Evolutionary conservation across 2,113 vertebrate genomes (phyloP).

Genomic region (Promerops cafer): DNA sequence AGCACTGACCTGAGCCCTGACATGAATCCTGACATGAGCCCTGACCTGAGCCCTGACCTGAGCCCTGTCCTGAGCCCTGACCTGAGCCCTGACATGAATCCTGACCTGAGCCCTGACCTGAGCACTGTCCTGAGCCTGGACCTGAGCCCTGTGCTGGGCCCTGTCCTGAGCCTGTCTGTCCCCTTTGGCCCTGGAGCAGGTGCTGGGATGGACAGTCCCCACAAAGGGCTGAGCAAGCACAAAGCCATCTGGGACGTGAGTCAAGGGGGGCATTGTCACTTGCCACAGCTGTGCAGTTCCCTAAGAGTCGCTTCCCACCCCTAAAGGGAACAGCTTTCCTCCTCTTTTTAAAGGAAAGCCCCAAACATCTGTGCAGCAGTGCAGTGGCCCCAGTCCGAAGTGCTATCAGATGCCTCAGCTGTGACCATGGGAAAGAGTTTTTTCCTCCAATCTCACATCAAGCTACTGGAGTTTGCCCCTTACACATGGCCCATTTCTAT

Average conservation of each 20-base stretch:
- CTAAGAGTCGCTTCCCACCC: fast-evolving
- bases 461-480: neutral
- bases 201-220: neutral
- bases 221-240: neutral
- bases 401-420: neutral
- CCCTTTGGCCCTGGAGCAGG: neutral
- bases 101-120: neutral
- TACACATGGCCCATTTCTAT: neutral
- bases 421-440: neutral
- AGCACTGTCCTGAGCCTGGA: neutral
- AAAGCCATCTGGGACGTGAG: fast-evolving
- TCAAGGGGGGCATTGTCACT: fast-evolving
- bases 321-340: neutral
- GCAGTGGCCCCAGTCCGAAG: neutral
- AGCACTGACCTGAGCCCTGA: neutral
- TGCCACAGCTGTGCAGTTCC: neutral
- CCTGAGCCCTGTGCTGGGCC: too few species aligned
- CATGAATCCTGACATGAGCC: neutral
- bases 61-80: neutral
- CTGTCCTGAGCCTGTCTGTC: neutral
- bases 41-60: neutral
- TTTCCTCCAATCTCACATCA: neutral
- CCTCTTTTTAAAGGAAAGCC: neutral
- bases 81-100: neutral
- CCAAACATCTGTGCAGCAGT: neutral